phyloP scores from a whole-genome alignment of 2,888 invertebrate species.

The Salpingus planirostris region DNA sequence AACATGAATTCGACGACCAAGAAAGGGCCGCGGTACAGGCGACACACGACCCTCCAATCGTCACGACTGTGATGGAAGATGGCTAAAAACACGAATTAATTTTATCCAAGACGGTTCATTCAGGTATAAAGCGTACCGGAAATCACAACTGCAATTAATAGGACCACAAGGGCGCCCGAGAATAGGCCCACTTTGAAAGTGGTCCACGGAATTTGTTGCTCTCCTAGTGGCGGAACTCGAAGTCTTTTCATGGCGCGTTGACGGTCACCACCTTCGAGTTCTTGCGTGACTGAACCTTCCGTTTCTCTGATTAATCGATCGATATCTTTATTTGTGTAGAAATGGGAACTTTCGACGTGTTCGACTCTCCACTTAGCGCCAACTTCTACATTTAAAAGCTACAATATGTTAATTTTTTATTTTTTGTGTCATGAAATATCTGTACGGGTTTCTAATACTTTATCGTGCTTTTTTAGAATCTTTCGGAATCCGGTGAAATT shows the following conservation, averaged over 20 bases:
- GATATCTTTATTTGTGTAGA: conserved; percentile 78
- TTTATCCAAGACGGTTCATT: background rate
- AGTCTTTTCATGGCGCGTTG: conserved; percentile 81
- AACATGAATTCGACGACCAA: conserved; percentile 89
- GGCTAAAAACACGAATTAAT: conserved; percentile 43
- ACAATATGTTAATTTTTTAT: conserved; percentile 13
- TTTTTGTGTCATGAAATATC: conserved; percentile 1
- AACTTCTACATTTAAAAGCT: conserved; percentile 48
- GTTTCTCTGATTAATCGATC: conserved; percentile 74
- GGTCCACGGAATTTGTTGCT: conserved; percentile 73
- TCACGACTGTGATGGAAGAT: conserved; percentile 65
- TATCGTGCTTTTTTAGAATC: conserved; percentile 86
- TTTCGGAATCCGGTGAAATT: conserved; percentile 86
- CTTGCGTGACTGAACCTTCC: conserved; percentile 60
- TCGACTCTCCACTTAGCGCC: conserved; percentile 71
- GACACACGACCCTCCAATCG: conserved; percentile 77
- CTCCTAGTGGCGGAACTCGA: conserved; percentile 76
- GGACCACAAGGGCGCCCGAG: conserved; percentile 71
- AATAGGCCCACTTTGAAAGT: conserved; percentile 80
- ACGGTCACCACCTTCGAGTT: conserved; percentile 69
- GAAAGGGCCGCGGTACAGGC: conserved; percentile 89
- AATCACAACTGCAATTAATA: conserved; percentile 63
- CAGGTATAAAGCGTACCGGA: conserved; percentile 37
- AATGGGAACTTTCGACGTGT: conserved; percentile 71
- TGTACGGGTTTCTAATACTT: no score